Percentiles rank a stretch among this genome's conserved stretches.
Evolutionary conservation across 2,888 invertebrate genomes (phyloP).

Genomic region (Parthenolecanium corni): DNA sequence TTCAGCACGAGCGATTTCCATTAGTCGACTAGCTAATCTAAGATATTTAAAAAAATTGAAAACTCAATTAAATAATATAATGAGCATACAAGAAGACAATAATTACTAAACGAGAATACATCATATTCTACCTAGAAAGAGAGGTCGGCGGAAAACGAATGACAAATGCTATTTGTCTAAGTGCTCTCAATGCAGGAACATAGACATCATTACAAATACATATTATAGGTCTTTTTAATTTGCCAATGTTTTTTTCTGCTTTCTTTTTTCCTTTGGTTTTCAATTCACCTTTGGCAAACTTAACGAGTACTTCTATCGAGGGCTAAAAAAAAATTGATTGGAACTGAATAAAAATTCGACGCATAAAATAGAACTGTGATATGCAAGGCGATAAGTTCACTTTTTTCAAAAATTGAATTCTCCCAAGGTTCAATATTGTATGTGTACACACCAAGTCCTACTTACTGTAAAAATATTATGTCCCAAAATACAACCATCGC

Average conservation of each 20-base stretch:
- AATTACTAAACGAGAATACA: background rate
- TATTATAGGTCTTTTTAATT: slow-evolving; percentile 76
- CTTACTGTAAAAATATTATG: too few relatives aligned
- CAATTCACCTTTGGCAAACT: slow-evolving; percentile 56
- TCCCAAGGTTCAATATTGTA: too few relatives aligned
- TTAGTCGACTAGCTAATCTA: slow-evolving; percentile 48
- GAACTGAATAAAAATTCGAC: too few relatives aligned
- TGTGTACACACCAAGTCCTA: too few relatives aligned
- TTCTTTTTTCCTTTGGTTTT: slow-evolving; percentile 41
- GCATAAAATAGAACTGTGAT: too few relatives aligned
- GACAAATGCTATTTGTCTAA: slow-evolving; percentile 65
- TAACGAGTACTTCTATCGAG: slow-evolving; percentile 74
- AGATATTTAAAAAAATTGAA: background rate
- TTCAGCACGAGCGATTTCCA: slow-evolving; percentile 56
- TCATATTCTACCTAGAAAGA: slow-evolving; percentile 38
- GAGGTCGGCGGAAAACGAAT: slow-evolving; percentile 50
- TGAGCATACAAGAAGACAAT: background rate
- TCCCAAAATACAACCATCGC: too few relatives aligned
- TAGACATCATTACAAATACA: slow-evolving; percentile 96
- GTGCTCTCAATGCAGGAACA: slow-evolving; percentile 67
- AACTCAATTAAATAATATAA: background rate
- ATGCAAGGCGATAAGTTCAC: too few relatives aligned
- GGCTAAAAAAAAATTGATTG: slow-evolving; percentile 40
- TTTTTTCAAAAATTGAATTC: too few relatives aligned
- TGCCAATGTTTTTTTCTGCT: slow-evolving; percentile 42